Evolutionary conservation across 1,140 invertebrate species (phyloP), one percentile per base, ranked within the genome.

Genomic region (Temnothorax nylanderi): DNA sequence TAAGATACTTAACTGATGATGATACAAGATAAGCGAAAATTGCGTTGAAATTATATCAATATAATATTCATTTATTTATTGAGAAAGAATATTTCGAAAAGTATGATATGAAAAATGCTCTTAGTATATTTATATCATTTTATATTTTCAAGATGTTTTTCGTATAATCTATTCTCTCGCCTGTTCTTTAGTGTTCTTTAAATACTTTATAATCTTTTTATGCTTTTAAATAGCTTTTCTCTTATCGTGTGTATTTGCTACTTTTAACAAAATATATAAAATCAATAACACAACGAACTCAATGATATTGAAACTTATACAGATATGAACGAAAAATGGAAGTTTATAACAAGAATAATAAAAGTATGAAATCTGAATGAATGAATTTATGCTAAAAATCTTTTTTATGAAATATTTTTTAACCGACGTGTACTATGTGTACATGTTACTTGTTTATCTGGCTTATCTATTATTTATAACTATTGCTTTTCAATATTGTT

Each of bases 361-460:
- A 65, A 32, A 34, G 10, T 34, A 47, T 32, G 10, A 41, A 49
- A 37, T 78, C 3, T 37, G 51, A 34, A 78, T 65, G 26, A 41
- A 41, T 0, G 26, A 65, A 49, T 67, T 67, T 51, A 26, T 3
- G 11, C 0, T 11, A 16, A 26, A 51, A 51, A 1, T 13, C 13
- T 51, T 11, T 41, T 80, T 78, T 32, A 37, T 51, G 8, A 67
- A 37, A 37, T 26, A 80, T 26, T 51, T 6, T 54, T 34, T 16
- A 16, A 58, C 3, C 21, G 26, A 49, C 13, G 49, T n/a, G 1
- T 10, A n/a, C 34, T 18, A n/a, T n/a, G 3, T 41, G 37, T 41
- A 3, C 37, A 11, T 34, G 44, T 26, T 67, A 51, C 47, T 80
- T 80, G 32, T 67, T 80, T 67, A 80, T 49, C 3, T 67, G 64